phyloP scores from a whole-genome alignment of 2,113 vertebrate genomes.

The Nannospalax galili region DNA sequence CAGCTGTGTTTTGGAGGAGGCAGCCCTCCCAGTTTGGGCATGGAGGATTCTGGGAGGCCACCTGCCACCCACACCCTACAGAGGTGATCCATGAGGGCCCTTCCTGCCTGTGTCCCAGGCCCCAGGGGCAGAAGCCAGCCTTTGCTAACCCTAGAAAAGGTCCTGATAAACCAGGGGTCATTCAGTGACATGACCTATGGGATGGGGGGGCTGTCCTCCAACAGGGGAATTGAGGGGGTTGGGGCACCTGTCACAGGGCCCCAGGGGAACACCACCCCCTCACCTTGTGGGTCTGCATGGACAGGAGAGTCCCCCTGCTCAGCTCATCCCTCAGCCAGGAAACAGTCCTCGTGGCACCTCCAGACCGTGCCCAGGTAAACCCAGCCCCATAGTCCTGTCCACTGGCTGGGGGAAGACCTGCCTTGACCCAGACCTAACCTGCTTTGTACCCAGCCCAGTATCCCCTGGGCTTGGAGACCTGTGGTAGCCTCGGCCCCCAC shows the following conservation, averaged over 20 bases:
- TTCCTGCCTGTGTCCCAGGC: rapidly evolving
- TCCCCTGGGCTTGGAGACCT: not conserved
- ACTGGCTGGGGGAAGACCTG: not conserved
- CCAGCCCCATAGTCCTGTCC: not conserved
- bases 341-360: not conserved
- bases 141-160: not conserved
- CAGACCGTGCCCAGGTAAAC: not conserved
- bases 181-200: rapidly evolving
- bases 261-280: rapidly evolving
- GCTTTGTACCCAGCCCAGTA: too few species aligned
- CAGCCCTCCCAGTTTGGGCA: rapidly evolving
- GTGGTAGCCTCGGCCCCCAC: slow-evolving; percentile 69
- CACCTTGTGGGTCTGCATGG: too few species aligned
- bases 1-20: not conserved
- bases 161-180: too few species aligned
- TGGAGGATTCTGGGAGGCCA: not conserved
- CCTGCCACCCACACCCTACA: not conserved
- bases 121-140: not conserved
- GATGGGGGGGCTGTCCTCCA: not conserved
- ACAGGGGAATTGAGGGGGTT: not conserved
- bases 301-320: rapidly evolving
- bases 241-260: not conserved
- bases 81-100: not conserved
- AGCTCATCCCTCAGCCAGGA: rapidly evolving
- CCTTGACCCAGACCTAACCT: too few species aligned